Conservation (phyloP, 2,888 invertebrate species). For the Punctoribates punctum region DNA sequence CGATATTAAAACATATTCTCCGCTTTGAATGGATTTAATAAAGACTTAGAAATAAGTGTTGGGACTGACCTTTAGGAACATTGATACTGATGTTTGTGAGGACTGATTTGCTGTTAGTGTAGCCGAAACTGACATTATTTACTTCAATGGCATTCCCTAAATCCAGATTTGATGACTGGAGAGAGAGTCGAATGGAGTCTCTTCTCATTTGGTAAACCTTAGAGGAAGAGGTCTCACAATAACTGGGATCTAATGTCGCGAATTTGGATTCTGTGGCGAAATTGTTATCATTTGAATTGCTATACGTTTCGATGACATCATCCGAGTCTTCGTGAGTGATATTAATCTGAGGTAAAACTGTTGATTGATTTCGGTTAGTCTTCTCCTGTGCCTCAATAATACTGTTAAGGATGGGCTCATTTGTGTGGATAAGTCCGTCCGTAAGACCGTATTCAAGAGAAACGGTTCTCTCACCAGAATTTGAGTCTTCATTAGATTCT, state of each 20-base stretch:
- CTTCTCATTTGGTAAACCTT: background rate
- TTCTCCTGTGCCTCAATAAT: background rate
- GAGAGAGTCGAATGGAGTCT: background rate
- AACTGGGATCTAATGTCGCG: background rate
- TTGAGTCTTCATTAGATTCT: no score
- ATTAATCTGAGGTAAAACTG: background rate
- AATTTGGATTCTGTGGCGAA: background rate
- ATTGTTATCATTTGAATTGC: background rate
- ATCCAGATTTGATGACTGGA: conserved; percentile 14
- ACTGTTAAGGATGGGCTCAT: background rate
- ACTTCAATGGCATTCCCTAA: conserved; percentile 35
- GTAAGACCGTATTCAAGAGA: background rate
- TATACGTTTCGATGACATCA: background rate
- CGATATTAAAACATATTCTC: no score
- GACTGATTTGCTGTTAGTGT: conserved; percentile 14
- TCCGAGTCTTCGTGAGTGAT: background rate
- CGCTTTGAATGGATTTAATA: no score
- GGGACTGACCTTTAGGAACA: conserved; percentile 36
- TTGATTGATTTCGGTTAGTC: no score
- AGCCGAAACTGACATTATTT: conserved; percentile 31
- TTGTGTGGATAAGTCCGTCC: background rate
- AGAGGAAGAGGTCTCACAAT: background rate
- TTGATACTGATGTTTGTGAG: conserved; percentile 30
- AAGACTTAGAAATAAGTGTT: background rate
- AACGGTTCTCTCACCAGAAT: background rate